Evolutionary conservation across 2,113 vertebrate species (phyloP), one percentile per base, ranked within the genome.

Genomic region (Vireo altiloquus): DNA sequence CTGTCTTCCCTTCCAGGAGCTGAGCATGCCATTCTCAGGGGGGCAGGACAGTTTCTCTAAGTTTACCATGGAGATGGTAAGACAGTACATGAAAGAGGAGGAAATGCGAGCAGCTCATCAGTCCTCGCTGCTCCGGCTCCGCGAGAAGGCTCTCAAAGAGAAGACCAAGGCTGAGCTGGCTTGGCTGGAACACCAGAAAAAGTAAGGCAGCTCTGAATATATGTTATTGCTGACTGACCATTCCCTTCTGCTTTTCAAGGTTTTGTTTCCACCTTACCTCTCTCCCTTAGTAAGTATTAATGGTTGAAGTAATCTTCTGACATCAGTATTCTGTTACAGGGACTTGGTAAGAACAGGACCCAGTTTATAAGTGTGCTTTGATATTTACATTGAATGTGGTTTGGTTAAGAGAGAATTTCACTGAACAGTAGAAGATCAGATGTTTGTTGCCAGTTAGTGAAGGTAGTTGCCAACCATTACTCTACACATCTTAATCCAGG

Each of bases 61-160:
- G 91, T 99, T 99, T 96, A 99, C 99, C 16, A 99, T 99, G 99
- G 99, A 99, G 94, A 99, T 99, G 99, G 99, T 99, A 28, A 98
- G 98, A 14, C 99, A 99, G 90, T 99, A 99, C 92, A 99, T 99
- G 99, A 99, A 99, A 66, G 99, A 99, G 69, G 99, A 99, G 87
- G 99, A 99, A 86, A 98, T 99, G 83, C 96, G 99, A 39, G 98
- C 99, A 25, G 98, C 99, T 94, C 99, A 99, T 95, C 99, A 99
- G 91, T 99, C 98, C 86, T 99, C 99, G 2, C 97, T 99, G 27
- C 98, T 99, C 78, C 98, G 97, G 39, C 98, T 99, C 30, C 98
- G 99, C 11, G 99, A 99, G 95, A 99, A 99, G 94, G 99, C 99
- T n/a, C 97, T 99, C 63, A 99, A 99, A 88, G 99, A 99, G 94